Percentiles rank a stretch among this genome's conserved stretches.
phyloP scores from a whole-genome alignment of 1,140 invertebrate species.

The Dinothrombium tinctorium region DNA sequence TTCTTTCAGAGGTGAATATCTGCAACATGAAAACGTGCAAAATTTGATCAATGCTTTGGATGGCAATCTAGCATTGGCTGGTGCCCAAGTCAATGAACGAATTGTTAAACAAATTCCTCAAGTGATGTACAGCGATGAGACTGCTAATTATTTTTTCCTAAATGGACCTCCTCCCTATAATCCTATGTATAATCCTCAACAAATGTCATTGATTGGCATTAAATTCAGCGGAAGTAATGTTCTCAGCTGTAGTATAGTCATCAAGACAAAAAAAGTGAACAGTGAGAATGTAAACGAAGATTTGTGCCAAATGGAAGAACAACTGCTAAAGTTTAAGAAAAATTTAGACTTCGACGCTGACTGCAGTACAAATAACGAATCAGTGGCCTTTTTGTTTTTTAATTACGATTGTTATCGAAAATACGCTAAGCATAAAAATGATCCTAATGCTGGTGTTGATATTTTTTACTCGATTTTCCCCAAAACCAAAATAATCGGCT shows the following conservation, averaged over 20 bases:
- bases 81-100: neutral
- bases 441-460: neutral
- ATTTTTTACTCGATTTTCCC: neutral
- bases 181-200: conserved; percentile 2
- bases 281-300: neutral
- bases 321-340: neutral
- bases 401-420: neutral
- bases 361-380: neutral
- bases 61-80: neutral
- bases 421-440: neutral
- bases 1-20: neutral
- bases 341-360: neutral
- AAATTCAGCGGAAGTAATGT: neutral
- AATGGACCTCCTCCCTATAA: conserved; percentile 3
- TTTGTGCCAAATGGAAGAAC: neutral
- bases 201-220: conserved; percentile 1
- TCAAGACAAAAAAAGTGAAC: neutral
- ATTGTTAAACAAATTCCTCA: neutral
- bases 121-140: neutral
- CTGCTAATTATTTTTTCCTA: neutral
- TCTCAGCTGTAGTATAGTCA: neutral
- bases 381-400: conserved; percentile 2
- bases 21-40: neutral
- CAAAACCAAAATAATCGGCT: neutral
- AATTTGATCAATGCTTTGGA: neutral